These are phyloP conservation scores for Ephestia elutella DNA, from an alignment of 1,140 invertebrate species.

Conservation along the genomic window DNA sequence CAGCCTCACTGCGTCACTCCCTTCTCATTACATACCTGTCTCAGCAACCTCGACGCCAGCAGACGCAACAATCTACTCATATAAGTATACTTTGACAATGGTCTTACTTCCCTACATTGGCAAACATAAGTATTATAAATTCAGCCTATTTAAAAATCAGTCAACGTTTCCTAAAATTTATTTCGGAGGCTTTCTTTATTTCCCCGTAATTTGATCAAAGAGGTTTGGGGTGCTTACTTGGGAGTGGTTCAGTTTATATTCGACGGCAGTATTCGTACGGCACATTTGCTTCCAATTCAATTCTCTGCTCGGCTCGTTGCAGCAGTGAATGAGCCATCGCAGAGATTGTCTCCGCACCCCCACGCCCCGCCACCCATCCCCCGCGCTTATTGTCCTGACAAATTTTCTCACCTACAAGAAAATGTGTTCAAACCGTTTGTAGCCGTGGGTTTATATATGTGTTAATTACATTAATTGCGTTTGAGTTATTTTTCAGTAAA, in stretches of 20 bases:
- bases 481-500: too few species aligned
- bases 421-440: constrained; percentile 13
- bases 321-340: constrained; percentile 64
- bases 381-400: constrained; percentile 19
- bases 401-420: constrained; percentile 25
- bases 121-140: constrained; percentile 4
- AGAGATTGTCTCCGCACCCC: constrained; percentile 48
- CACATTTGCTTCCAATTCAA: constrained; percentile 70
- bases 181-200: constrained; percentile 33
- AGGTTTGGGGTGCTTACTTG: constrained; percentile 40
- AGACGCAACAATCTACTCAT: not conserved
- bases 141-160: constrained; percentile 25
- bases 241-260: constrained; percentile 60
- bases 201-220: constrained; percentile 39
- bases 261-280: constrained; percentile 58
- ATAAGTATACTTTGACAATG: not conserved
- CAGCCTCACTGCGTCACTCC: constrained; percentile 31
- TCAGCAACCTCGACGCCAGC: constrained; percentile 12
- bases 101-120: not conserved
- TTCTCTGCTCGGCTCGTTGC: constrained; percentile 63
- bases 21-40: constrained; percentile 36
- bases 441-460: not conserved
- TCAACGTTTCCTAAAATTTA: constrained; percentile 30
- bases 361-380: constrained; percentile 15
- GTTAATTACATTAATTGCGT: too few species aligned